Base-by-base conservation (phyloP, 2,113 vertebrate genomes). In the Callipepla californica region DNA sequence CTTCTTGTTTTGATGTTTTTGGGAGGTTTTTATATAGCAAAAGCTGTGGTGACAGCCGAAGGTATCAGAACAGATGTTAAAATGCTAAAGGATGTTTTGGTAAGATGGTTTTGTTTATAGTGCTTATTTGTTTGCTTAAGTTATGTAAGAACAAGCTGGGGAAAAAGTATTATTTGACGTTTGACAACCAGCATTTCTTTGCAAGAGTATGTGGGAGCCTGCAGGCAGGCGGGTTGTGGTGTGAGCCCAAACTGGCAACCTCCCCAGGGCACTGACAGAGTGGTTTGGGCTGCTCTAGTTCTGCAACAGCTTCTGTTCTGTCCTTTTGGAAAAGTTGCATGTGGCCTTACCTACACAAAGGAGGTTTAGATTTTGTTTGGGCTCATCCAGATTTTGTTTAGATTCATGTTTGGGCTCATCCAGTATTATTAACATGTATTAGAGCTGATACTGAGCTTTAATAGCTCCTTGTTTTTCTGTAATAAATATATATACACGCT, bases 391-490 rank as follows among this genome's bases (percentile, higher is more conserved):
- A 36, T 36, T 36, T 36, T 36, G 34, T 36, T 36, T 36, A 36
- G 34, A 36, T 66, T 48, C 65, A 36, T 69, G 22, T 73, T 92
- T 53, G 48, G 48, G 32, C 30, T 77, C 58, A 38, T 9, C 63
- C 34, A 17, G 7, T 61, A 18, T 80, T 73, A 87, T 57, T 36
- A 63, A 85, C 13, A 32, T 23, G 9, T 28, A 34, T 58, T 38
- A 76, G 38, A 80, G 55, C 18, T n/a, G 58, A 53, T 38, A 51
- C 55, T 30, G 73, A 40, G 32, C 42, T 62, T n/a, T 76, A 40
- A 66, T 66, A 85, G 40, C n/a, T 89, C 70, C 69, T n/a, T 68
- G 44, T 63, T 84, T 62, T 66, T 84, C 78, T 57, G 28, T 53
- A 53, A 53, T 53, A 28, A 89, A 25, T 66, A 26, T 10, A 57